Base-by-base conservation (phyloP, 2,888 invertebrate genomes). In the Drosophila fungiperda region DNA sequence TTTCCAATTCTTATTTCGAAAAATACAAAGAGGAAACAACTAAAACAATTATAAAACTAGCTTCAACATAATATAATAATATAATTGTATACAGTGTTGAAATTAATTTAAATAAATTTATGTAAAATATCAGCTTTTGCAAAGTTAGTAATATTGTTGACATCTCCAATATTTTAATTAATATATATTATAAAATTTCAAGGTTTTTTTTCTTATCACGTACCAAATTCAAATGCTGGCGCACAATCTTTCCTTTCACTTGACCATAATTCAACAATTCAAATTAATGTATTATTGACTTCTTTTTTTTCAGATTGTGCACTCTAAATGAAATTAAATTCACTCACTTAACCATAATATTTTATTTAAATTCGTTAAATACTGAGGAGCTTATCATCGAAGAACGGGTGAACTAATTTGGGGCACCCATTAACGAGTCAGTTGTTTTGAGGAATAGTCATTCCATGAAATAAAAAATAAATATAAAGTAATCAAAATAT, bases 351-450 rank as follows among this genome's bases (percentile, higher is more conserved):
- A 8, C 1, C 12, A 29, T 17, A 48, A 17, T 23, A 23, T 42
- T 45, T 45, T 69, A 54, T 67, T 67, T 66, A 66, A 52, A 53
- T 38, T 66, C 15, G 9, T 52, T 42, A 20, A 2, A 26, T 9
- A 17, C 38, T 45, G 40, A 26, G 17, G 17, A 29, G 29, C 55
- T 68, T 68, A 66, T 82, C 72, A 67, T 59, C 59, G 20, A 74
- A 61, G 17, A n/a, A 12, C 11, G 12, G 32, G 11, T 2, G 8
- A 45, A n/a, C 23, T 42, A 26, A 35, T 26, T 26, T n/a, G 15
- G 40, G 9, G 15, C n/a, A 20, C 29, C 33, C 40, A 12, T 12
- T 12, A 3, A 54, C 80, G 87, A 82, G 60, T 86, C 82, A 86
- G 50, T 40, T 15, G 35, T 42, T 29, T 6, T 35, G 49, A 57